A percentile compares a stretch with the other conserved stretches of the same genome.
Evolutionary conservation across 1,140 invertebrate genomes (phyloP).

Genomic region (Brevipalpus yothersi): DNA sequence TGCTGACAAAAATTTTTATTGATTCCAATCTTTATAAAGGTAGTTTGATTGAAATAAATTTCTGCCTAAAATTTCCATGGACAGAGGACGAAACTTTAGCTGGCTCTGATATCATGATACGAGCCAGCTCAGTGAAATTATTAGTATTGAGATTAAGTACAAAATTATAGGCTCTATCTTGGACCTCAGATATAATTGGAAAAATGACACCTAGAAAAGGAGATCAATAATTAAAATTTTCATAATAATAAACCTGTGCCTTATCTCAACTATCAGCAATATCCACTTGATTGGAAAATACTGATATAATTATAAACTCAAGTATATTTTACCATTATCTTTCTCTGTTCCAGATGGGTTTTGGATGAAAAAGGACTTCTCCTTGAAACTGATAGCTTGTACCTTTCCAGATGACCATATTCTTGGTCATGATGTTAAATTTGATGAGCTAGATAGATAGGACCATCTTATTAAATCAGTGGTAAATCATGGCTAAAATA

Average conservation of each 20-base stretch:
- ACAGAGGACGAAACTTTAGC: background rate
- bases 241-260: no score
- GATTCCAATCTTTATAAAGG: no score
- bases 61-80: background rate
- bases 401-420: constrained; percentile 15
- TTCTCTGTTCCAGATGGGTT: constrained; percentile 15
- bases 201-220: background rate
- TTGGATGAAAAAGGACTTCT: constrained; percentile 14
- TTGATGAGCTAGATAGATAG: background rate
- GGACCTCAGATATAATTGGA: background rate
- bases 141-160: background rate
- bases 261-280: no score
- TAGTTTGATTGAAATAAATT: no score
- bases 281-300: no score
- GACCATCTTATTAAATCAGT: background rate
- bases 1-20: no score
- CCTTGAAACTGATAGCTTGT: background rate
- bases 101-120: background rate
- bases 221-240: background rate
- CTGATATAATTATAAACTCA: no score
- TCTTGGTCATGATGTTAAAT: constrained; percentile 9
- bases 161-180: background rate
- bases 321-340: constrained; percentile 19
- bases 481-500: background rate
- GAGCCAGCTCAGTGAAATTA: background rate